Evolutionary conservation across 2,888 invertebrate species (phyloP).

Genomic region (Cenopis cana): DNA sequence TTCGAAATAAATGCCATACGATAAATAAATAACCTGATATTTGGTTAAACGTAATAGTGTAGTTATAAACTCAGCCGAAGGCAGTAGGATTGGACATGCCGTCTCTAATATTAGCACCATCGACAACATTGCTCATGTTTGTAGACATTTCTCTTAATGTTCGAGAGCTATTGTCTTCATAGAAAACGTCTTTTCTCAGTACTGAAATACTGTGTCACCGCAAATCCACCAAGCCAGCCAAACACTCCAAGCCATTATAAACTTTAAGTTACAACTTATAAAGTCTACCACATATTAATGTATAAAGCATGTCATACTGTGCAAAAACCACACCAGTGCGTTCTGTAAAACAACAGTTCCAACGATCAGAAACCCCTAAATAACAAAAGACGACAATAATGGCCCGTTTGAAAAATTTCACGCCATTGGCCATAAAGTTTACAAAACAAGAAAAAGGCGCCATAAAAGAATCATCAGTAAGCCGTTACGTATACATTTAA

Average conservation of each 20-base stretch:
- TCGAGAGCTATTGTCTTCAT: constrained; percentile 41
- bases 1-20: too few species aligned
- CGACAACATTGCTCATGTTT: constrained; percentile 52
- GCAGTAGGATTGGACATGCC: not conserved
- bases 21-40: too few species aligned
- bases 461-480: constrained; percentile 12
- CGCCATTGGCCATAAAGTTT: constrained; percentile 54
- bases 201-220: constrained; percentile 30
- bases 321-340: constrained; percentile 70
- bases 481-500: constrained; percentile 11
- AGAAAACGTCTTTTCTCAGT: constrained; percentile 37
- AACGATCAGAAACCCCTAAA: constrained; percentile 45
- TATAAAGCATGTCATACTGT: constrained; percentile 60
- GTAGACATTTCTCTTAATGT: constrained; percentile 62
- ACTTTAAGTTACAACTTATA: constrained; percentile 28
- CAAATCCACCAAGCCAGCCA: constrained; percentile 11
- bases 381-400: constrained; percentile 57
- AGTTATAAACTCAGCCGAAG: too few species aligned
- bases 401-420: constrained; percentile 58
- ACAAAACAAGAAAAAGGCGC: constrained; percentile 42
- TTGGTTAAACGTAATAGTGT: too few species aligned
- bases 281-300: constrained; percentile 22
- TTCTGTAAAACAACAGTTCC: constrained; percentile 42
- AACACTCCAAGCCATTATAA: constrained; percentile 38
- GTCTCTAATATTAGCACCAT: constrained; percentile 22